phyloP scores from a whole-genome alignment of 2,888 invertebrate genomes.

The Acanthococcus lagerstroemiae region DNA sequence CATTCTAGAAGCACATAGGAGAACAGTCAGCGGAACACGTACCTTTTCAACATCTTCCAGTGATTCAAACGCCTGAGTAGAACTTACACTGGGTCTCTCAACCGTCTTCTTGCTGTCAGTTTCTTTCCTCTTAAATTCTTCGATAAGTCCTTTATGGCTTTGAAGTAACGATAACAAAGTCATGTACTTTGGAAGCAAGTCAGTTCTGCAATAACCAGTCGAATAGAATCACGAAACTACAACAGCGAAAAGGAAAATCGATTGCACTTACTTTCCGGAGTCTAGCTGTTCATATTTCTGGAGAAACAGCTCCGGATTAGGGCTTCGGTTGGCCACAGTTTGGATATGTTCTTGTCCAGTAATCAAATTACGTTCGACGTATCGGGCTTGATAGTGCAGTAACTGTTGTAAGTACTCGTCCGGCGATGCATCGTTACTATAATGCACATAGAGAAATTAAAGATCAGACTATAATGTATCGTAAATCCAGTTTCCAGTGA shows the following conservation, averaged over 20 bases:
- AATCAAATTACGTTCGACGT: conserved; percentile 12
- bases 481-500: background rate
- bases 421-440: conserved; percentile 6
- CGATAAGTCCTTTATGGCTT: conserved; percentile 12
- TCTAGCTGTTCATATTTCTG: conserved; percentile 14
- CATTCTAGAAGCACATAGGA: background rate
- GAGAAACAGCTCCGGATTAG: conserved; percentile 10
- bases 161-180: conserved; percentile 6
- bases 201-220: too few relatives aligned
- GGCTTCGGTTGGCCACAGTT: conserved; percentile 16
- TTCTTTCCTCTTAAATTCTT: conserved; percentile 2
- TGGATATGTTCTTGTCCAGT: conserved; percentile 11
- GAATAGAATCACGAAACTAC: background rate
- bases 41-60: conserved; percentile 16
- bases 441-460: background rate
- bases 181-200: conserved; percentile 8
- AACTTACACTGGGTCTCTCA: background rate
- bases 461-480: background rate
- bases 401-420: conserved; percentile 10
- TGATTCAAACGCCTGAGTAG: background rate
- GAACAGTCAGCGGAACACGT: background rate
- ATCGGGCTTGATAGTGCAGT: conserved; percentile 7
- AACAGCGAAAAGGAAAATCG: background rate
- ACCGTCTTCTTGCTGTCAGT: background rate
- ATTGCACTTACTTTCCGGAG: conserved; percentile 9